Percentiles rank a stretch among this genome's conserved stretches.
These are phyloP conservation scores for Hirudinaria manillensis DNA, from an alignment of 2,888 invertebrate genomes.

Conservation along the genomic window DNA sequence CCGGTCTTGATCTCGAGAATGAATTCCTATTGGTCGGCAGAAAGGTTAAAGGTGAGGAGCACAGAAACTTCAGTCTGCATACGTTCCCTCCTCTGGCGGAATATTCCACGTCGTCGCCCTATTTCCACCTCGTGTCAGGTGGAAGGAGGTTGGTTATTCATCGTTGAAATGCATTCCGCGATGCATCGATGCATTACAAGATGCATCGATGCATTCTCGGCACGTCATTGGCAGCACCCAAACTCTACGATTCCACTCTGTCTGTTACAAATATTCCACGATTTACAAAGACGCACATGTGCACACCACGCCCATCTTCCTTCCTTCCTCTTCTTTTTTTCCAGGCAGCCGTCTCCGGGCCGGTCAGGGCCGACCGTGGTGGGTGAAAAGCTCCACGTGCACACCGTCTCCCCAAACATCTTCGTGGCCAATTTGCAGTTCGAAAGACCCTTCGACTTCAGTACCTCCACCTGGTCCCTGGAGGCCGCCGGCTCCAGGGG, in stretches of 20 bases:
- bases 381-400: conserved; percentile 24
- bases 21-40: conserved; percentile 48
- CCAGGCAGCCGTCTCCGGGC: too few species aligned
- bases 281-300: too few species aligned
- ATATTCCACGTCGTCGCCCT: neutral
- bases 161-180: too few species aligned
- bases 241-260: too few species aligned
- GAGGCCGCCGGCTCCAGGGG: conserved; percentile 35
- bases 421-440: conserved; percentile 43
- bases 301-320: too few species aligned
- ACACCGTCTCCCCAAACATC: conserved; percentile 39
- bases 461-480: conserved; percentile 38
- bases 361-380: neutral
- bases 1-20: conserved; percentile 41
- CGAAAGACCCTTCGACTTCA: conserved; percentile 43
- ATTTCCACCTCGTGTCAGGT: neutral
- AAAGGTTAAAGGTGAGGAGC: conserved; percentile 35
- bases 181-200: too few species aligned
- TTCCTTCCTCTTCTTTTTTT: too few species aligned
- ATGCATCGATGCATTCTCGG: too few species aligned
- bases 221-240: too few species aligned
- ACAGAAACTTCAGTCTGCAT: neutral
- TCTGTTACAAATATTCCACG: too few species aligned
- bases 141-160: too few species aligned
- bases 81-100: neutral